Percentiles rank a stretch among this genome's conserved stretches.
These are phyloP conservation scores for Pseudomyrmex pallidus DNA, from an alignment of 1,140 invertebrate species.

Conservation along the genomic window DNA sequence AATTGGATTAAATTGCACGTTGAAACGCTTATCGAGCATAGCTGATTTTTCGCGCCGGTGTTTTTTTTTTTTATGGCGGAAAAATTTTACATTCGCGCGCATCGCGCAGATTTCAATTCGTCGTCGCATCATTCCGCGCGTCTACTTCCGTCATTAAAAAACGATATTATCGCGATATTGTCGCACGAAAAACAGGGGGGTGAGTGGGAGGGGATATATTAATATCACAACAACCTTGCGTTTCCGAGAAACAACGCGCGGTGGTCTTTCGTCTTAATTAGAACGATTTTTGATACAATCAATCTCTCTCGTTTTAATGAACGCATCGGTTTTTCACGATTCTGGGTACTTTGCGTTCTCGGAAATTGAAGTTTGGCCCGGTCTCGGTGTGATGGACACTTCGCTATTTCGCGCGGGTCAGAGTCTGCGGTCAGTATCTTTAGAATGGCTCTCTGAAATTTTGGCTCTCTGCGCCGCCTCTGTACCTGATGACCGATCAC, in stretches of 20 bases:
- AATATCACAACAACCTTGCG: neutral
- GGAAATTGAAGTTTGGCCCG: slow-evolving; percentile 15
- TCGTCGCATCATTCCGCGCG: too few relatives aligned
- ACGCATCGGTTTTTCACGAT: neutral
- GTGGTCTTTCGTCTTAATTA: neutral
- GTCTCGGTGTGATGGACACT: neutral
- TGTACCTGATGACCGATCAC: neutral
- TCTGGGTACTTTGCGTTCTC: neutral
- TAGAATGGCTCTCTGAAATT: neutral
- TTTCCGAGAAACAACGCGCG: neutral
- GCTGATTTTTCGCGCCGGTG: neutral
- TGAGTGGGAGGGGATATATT: too few relatives aligned
- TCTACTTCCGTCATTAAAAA: neutral
- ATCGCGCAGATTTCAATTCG: slow-evolving; percentile 6
- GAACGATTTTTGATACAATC: neutral
- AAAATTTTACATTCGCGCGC: neutral
- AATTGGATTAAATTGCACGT: slow-evolving; percentile 15
- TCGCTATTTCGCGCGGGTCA: neutral
- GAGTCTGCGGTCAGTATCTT: slow-evolving; percentile 1
- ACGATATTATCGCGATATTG: too few relatives aligned
- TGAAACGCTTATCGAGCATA: too few relatives aligned
- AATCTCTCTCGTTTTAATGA: neutral
- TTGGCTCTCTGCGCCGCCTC: neutral
- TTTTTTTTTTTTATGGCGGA: too few relatives aligned
- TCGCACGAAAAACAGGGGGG: neutral